Base-by-base conservation (phyloP, 2,113 vertebrate genomes). In the Electrona antarctica region DNA sequence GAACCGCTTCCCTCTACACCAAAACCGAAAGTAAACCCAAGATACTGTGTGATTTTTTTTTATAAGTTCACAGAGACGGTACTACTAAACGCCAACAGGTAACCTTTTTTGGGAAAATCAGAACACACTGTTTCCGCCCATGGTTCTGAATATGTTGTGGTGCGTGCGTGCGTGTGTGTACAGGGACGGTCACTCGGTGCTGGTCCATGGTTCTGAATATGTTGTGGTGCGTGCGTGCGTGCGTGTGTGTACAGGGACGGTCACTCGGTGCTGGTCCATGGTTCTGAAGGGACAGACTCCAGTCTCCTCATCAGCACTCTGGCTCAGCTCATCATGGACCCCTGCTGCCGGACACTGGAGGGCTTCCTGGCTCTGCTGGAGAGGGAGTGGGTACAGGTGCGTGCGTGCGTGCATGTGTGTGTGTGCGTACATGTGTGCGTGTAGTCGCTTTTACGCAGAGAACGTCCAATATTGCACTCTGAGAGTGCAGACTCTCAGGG, bases 291-390 rank as follows among this genome's bases (percentile, higher is more conserved):
- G 2, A 95, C 79, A 0, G 95, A 96, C 70, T 91, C 79, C 7
- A 95, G 94, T 0, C 82, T 96, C 85, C 89, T 97, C 68, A 90
- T 96, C 79, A 97, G 94, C 0, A 94, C 93, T 11, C 79, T 97
- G 79, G 93, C 94, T 1, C 94, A 96, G 80, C 79, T 98, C 61
- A 96, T 96, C 85, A 89, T 96, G 87, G 95, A 96, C 46, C 95
- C 95, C 0, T 41, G 76, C 29, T 95, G 93, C 81, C 89, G 92
- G 59, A 95, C 93, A 0, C 81, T 95, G 65, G 11, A 6, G 13
- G 96, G 96, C 0, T 97, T 96, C 91, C 92, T 95, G 87, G 89
- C 64, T n/a, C 91, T 97, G 75, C 88, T 97, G 74, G 92, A 96
- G 72, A 81, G 91, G 47, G 96, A 97, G 41, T 97, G 95, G 96